Evolutionary conservation across 2,888 invertebrate species (phyloP), one percentile per base, ranked within the genome.

Genomic region (Acleris holmiana): DNA sequence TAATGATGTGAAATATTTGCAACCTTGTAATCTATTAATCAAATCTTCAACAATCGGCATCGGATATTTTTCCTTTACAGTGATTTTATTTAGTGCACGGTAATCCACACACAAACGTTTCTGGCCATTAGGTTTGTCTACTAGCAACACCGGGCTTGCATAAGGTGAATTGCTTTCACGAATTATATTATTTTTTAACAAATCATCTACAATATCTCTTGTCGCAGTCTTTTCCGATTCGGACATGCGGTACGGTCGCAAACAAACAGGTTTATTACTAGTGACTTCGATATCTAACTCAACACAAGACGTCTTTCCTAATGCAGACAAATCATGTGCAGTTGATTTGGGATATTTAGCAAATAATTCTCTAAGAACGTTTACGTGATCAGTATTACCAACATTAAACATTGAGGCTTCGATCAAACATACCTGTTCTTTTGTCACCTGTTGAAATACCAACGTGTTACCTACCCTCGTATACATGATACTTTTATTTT

Each of bases 401-500:
- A 15, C 21, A 5, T 41, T 54, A 41, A 54, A 41, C 29, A 41
- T 15, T 21, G 54, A 51, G 7, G 54, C 2, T 54, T 41, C 40
- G 4, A 41, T 41, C 18, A 54, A 40, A 19, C 18, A 54, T 6
- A 51, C 17, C 29, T 51, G 35, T 8, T 54, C 53, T 18, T 18
- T 4, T 10, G 54, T 41, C 0, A 50, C 57, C 4, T 62, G 23
- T 59, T 64, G 61, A 50, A 72, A 70, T 1, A 40, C 54, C 29
- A 70, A 51, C 7, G 7, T 50, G 51, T 68, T 46, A 1, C 73
- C 69, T 19, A 69, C 40, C 5, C 70, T 53, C 8, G 53, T 49
- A 46, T 71, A 73, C 70, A 71, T 73, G 15, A 72, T 62, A 2
- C 48, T 48, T 17, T 17, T 60, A 49, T 69, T 58, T 53, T 71